These are phyloP conservation scores for Ganaspis brasiliensis DNA, from an alignment of 2,888 invertebrate genomes.

Conservation along the genomic window DNA sequence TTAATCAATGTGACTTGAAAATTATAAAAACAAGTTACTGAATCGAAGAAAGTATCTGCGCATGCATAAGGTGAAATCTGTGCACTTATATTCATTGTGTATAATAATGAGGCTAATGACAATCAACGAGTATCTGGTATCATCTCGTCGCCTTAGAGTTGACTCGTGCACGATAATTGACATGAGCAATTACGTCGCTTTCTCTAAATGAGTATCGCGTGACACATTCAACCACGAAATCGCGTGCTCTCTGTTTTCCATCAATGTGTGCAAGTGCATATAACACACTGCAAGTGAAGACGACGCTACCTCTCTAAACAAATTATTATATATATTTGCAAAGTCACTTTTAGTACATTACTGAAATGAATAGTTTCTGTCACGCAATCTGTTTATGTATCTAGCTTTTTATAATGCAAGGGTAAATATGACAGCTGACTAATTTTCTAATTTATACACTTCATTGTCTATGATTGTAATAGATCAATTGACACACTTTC, in stretches of 20 bases:
- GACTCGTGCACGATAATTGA: slow-evolving; percentile 40
- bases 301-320: slow-evolving; percentile 35
- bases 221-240: slow-evolving; percentile 36
- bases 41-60: too few species aligned
- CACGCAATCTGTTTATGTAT: slow-evolving; percentile 38
- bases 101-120: too few species aligned
- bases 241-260: slow-evolving; percentile 30
- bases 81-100: too few species aligned
- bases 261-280: background rate
- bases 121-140: too few species aligned
- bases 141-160: slow-evolving; percentile 1
- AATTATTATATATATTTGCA: slow-evolving; percentile 42
- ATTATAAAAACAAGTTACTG: too few species aligned
- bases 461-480: background rate
- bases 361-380: slow-evolving; percentile 35
- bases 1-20: too few species aligned
- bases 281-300: slow-evolving; percentile 26
- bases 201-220: slow-evolving; percentile 43
- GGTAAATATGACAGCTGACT: slow-evolving; percentile 23
- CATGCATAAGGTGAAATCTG: too few species aligned
- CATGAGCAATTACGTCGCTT: slow-evolving; percentile 40
- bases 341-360: slow-evolving; percentile 34
- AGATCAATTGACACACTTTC: too few species aligned
- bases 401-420: slow-evolving; percentile 13
- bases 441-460: background rate